These are phyloP conservation scores for Ptychobarbus kaznakovi DNA, from an alignment of 2,797 vertebrate species.

Conservation along the genomic window DNA sequence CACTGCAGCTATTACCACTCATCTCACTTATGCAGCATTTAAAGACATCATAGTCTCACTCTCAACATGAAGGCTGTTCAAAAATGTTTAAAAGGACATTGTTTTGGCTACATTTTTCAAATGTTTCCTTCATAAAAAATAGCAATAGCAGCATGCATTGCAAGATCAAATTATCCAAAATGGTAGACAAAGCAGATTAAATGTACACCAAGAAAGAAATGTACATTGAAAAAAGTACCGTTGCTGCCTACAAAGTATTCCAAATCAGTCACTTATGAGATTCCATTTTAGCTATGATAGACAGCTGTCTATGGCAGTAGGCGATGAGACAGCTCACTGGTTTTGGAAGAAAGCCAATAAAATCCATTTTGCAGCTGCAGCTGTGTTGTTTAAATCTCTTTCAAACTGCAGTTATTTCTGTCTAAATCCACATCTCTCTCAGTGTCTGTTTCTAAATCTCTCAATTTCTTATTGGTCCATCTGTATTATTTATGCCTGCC, in stretches of 20 bases:
- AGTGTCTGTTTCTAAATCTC: constrained; percentile 59
- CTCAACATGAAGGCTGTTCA: not conserved
- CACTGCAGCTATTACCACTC: constrained; percentile 73
- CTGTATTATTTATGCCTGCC: constrained; percentile 10
- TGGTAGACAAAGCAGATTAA: not conserved
- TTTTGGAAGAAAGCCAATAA: not conserved
- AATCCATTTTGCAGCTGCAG: not conserved
- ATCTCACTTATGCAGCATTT: constrained; percentile 63
- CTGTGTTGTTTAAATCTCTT: not conserved
- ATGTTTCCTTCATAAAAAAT: not conserved
- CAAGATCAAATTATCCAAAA: not conserved
- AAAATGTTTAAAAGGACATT: not conserved
- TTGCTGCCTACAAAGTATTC: not conserved
- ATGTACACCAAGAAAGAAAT: not conserved
- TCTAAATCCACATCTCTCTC: constrained; percentile 63
- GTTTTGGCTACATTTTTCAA: not conserved
- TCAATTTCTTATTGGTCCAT: constrained; percentile 46
- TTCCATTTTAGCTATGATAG: not conserved
- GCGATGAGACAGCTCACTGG: constrained; percentile 63
- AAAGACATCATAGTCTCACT: not conserved
- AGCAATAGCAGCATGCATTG: not conserved
- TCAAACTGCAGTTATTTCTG: not conserved
- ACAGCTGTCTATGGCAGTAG: constrained; percentile 13
- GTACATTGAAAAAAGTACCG: not conserved
- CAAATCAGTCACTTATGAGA: not conserved